phyloP scores from a whole-genome alignment of 2,113 vertebrate species.

The Craseonycteris thonglongyai region DNA sequence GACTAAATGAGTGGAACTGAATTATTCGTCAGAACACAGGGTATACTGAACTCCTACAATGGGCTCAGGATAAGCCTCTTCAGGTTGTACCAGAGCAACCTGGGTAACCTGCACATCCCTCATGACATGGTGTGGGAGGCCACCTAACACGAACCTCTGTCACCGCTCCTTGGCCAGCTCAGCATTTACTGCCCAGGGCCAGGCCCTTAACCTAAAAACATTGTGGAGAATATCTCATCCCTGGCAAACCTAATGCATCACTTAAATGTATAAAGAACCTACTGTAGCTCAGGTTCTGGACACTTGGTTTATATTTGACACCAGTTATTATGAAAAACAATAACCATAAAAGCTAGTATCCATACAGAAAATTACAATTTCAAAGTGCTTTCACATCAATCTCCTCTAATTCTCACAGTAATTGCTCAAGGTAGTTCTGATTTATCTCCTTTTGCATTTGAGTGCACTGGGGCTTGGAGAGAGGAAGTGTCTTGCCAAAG shows the following conservation, averaged over 20 bases:
- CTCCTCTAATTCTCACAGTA: neutral
- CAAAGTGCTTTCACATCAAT: neutral
- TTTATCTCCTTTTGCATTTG: neutral
- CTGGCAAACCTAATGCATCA: neutral
- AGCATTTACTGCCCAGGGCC: neutral
- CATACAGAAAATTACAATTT: neutral
- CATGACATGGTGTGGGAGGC: neutral
- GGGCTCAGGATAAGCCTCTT: neutral
- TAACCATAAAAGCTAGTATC: slow-evolving; percentile 3
- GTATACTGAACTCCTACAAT: neutral
- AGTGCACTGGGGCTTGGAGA: neutral
- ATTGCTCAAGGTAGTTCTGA: neutral
- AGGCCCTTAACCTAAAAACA: neutral
- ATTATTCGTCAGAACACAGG: neutral
- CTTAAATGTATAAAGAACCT: neutral
- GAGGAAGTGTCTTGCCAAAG: neutral
- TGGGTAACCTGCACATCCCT: neutral
- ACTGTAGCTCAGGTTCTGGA: neutral
- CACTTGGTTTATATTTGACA: neutral
- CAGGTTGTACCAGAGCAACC: neutral
- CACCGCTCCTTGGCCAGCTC: neutral
- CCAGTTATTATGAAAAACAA: neutral
- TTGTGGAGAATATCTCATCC: neutral
- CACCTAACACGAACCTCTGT: neutral
- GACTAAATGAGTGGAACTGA: neutral